Evolutionary conservation across 2,113 vertebrate species (phyloP).

Genomic region (Acanthochromis polyacanthus): DNA sequence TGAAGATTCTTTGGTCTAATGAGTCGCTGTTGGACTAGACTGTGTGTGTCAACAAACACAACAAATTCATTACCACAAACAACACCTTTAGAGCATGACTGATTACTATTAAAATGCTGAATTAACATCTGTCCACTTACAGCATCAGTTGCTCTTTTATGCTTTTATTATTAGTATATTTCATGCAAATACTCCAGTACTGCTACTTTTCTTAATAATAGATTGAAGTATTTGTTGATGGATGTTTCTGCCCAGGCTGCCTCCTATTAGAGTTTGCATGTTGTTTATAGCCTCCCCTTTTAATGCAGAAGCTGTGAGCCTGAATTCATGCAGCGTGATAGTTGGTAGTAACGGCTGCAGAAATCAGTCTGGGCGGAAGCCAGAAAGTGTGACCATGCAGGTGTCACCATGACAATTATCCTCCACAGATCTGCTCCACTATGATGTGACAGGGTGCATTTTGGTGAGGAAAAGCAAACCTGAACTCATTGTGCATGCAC

Average conservation of each 20-base stretch:
- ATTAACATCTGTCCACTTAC: no score
- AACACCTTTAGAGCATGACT: no score
- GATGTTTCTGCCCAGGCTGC: background rate
- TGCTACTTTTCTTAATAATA: no score
- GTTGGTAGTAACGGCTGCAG: background rate
- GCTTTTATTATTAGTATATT: no score
- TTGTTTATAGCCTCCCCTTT: background rate
- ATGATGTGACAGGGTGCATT: conserved; percentile 1
- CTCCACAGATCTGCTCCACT: conserved; percentile 16
- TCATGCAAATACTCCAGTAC: background rate
- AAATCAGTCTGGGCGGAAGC: background rate
- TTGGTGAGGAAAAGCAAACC: background rate
- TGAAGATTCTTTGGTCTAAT: no score
- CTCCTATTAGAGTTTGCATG: conserved; percentile 1
- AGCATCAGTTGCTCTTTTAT: no score
- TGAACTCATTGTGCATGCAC: background rate
- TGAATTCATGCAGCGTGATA: conserved; percentile 2
- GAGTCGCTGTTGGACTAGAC: no score
- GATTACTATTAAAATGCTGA: no score
- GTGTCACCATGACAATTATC: conserved; percentile 30
- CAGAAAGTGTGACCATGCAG: conserved; percentile 6
- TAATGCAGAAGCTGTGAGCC: conserved; percentile 1
- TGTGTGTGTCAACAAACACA: no score
- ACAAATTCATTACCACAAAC: no score
- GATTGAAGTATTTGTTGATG: no score